Evolutionary conservation across 2,797 vertebrate genomes (phyloP).

Genomic region (Pempheris klunzingeri): DNA sequence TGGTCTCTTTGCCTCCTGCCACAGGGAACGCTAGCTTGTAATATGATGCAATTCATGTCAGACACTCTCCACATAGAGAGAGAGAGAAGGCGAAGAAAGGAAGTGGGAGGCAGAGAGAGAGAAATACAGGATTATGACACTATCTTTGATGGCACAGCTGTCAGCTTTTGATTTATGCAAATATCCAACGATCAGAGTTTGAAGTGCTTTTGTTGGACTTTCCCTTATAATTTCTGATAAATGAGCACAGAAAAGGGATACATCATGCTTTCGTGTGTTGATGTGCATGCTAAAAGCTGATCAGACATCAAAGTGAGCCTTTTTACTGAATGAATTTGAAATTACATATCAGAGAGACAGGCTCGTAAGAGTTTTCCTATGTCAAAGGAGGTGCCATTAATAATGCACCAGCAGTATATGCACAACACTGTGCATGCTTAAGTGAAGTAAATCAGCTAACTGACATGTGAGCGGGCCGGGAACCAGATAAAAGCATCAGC

Average conservation of each 20-base stretch:
- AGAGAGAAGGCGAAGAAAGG: not conserved
- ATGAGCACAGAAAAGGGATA: not conserved
- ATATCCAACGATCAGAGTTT: not conserved
- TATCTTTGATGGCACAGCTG: not conserved
- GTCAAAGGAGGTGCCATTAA: constrained; percentile 63
- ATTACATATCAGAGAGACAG: constrained; percentile 38
- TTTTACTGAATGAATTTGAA: constrained; percentile 40
- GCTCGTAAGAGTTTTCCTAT: constrained; percentile 50
- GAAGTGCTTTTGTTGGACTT: not conserved
- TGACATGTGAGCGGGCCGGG: not conserved
- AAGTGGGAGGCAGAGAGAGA: not conserved
- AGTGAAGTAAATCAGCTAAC: constrained; percentile 37
- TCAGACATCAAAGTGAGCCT: not conserved
- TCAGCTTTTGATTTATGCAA: not conserved
- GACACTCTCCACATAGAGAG: constrained; percentile 13
- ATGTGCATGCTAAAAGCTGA: constrained; percentile 28
- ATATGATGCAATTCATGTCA: constrained; percentile 42
- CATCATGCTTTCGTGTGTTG: constrained; percentile 6
- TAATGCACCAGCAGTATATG: constrained; percentile 67
- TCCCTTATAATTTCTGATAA: not conserved
- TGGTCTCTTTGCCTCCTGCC: constrained; percentile 33
- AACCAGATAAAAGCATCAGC: constrained; percentile 5
- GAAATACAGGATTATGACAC: not conserved
- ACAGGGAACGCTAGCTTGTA: constrained; percentile 26
- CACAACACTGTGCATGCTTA: constrained; percentile 41